Conservation (phyloP, 2,797 vertebrate species). For the Acrocephalus scirpaceus region DNA sequence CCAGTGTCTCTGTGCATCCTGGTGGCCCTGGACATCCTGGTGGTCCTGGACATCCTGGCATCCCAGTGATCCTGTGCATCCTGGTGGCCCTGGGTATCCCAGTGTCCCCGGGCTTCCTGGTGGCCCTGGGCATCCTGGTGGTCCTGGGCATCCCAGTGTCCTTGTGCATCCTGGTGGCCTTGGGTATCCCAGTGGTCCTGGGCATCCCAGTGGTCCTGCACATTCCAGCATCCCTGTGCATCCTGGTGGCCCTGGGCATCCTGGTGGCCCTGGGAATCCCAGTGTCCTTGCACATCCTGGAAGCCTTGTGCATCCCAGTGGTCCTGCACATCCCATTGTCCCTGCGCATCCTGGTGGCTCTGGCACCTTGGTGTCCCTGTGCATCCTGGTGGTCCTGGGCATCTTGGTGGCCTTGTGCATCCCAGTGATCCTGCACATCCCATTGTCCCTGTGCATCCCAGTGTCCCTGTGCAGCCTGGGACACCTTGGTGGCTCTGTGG, state of each 20-base stretch:
- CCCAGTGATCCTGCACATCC: not conserved
- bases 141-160: accelerated
- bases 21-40: too few relatives aligned
- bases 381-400: accelerated
- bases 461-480: not conserved
- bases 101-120: too few relatives aligned
- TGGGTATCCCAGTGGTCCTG: accelerated
- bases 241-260: too few relatives aligned
- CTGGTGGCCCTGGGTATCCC: not conserved
- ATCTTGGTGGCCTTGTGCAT: too few relatives aligned
- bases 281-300: accelerated
- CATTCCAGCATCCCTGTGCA: too few relatives aligned
- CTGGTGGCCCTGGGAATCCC: accelerated
- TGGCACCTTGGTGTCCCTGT: too few relatives aligned
- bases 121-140: accelerated
- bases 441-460: accelerated
- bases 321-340: too few relatives aligned
- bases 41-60: accelerated
- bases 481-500: not conserved
- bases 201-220: accelerated
- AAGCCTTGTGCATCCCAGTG: too few relatives aligned
- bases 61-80: not conserved
- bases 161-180: accelerated
- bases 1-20: accelerated
- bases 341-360: too few relatives aligned